A percentile compares a stretch with the other conserved stretches of the same genome.
phyloP scores from a whole-genome alignment of 2,113 vertebrate genomes.

The Recurvirostra avosetta region DNA sequence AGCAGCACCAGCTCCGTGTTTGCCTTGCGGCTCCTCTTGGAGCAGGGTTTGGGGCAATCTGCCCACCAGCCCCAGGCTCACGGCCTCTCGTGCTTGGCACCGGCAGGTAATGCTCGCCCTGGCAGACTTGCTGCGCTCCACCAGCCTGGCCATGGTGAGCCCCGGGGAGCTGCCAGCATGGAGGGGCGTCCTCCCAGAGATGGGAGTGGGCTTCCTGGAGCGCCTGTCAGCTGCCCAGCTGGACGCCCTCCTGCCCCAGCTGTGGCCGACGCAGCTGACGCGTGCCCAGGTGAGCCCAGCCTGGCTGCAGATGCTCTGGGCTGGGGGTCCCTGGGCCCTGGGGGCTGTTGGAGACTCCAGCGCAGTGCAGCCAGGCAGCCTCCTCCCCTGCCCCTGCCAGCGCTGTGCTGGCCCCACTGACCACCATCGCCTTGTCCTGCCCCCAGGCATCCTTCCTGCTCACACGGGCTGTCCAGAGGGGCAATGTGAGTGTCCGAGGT shows the following conservation, averaged over 20 bases:
- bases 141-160: slow-evolving; percentile 71
- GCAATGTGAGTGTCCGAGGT: slow-evolving; percentile 71
- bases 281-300: slow-evolving; percentile 78
- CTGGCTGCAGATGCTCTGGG: neutral
- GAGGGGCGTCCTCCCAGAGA: slow-evolving; percentile 77
- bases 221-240: slow-evolving; percentile 75
- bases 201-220: slow-evolving; percentile 80
- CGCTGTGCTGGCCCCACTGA: neutral
- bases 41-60: neutral
- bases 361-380: neutral
- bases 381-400: neutral
- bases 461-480: slow-evolving; percentile 71
- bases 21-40: neutral
- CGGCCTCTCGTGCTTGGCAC: neutral
- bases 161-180: slow-evolving; percentile 70
- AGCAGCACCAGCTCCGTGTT: neutral
- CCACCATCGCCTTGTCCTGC: neutral
- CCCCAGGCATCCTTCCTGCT: slow-evolving; percentile 81
- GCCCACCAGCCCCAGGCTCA: neutral
- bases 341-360: no score
- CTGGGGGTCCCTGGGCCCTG: no score
- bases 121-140: slow-evolving; percentile 69
- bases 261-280: slow-evolving; percentile 69
- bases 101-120: slow-evolving; percentile 81
- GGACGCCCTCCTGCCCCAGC: slow-evolving; percentile 73